Evolutionary conservation across 2,888 invertebrate genomes (phyloP).

Genomic region (Agrochola litura): DNA sequence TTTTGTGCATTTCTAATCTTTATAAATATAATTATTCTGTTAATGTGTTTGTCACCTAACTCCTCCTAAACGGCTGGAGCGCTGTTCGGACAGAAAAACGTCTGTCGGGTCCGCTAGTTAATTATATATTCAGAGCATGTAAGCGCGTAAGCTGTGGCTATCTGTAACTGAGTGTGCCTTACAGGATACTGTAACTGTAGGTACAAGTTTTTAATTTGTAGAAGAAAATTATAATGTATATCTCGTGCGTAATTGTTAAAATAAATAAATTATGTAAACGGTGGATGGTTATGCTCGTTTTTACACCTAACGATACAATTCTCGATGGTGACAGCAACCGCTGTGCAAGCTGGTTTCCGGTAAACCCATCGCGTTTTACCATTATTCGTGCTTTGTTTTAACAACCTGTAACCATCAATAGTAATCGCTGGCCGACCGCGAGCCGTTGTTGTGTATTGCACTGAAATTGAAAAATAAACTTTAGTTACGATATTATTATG

Average conservation of each 20-base stretch:
- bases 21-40: too few relatives aligned
- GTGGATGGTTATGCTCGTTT: conserved; percentile 31
- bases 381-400: conserved; percentile 11
- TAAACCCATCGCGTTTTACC: conserved; percentile 34
- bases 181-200: not conserved
- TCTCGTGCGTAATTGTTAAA: not conserved
- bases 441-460: conserved; percentile 13
- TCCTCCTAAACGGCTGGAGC: too few relatives aligned
- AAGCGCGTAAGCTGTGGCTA: not conserved
- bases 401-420: conserved; percentile 22
- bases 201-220: not conserved
- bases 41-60: too few relatives aligned
- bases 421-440: conserved; percentile 30
- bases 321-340: conserved; percentile 19
- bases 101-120: too few relatives aligned
- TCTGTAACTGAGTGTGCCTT: not conserved
- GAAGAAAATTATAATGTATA: not conserved
- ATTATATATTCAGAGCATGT: not conserved
- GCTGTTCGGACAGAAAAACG: too few relatives aligned
- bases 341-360: conserved; percentile 22
- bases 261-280: not conserved
- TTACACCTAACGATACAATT: conserved; percentile 18
- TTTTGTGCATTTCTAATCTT: not conserved
- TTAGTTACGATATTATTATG: not conserved
- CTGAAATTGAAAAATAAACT: conserved; percentile 19